A percentile compares a stretch with the other conserved stretches of the same genome.
Conservation (phyloP, 2,888 invertebrate genomes). For the Lycophotia porphyrea region DNA sequence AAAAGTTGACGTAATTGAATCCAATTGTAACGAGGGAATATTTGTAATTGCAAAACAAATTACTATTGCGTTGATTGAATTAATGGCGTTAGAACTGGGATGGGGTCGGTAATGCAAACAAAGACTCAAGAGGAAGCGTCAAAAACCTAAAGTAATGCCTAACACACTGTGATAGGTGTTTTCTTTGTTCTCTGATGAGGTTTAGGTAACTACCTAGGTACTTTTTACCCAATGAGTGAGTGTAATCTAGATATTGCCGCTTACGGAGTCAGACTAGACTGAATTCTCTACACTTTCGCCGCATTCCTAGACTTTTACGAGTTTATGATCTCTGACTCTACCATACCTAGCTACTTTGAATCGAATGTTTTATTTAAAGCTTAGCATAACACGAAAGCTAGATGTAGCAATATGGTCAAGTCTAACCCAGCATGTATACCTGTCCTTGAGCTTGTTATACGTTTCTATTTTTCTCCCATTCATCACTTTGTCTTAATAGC, state of each 20-base stretch:
- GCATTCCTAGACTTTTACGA: neutral
- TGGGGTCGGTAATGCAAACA: slow-evolving; percentile 27
- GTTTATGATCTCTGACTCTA: slow-evolving; percentile 2
- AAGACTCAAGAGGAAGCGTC: slow-evolving; percentile 8
- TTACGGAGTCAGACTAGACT: slow-evolving; percentile 1
- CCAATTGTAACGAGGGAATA: slow-evolving; percentile 50
- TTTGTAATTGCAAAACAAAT: slow-evolving; percentile 40
- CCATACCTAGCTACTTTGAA: neutral
- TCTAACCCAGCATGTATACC: neutral
- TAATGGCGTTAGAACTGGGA: slow-evolving; percentile 22
- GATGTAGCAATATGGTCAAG: neutral
- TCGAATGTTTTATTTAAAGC: neutral
- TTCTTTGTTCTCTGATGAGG: neutral
- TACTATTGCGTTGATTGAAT: slow-evolving; percentile 37
- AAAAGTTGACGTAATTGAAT: slow-evolving; percentile 54
- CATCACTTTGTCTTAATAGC: slow-evolving; percentile 22
- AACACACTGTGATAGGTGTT: neutral
- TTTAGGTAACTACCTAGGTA: neutral
- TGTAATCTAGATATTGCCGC: neutral
- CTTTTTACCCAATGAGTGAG: neutral
- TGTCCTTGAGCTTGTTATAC: neutral
- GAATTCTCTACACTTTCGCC: slow-evolving; percentile 23
- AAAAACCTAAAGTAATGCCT: neutral
- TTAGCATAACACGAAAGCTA: slow-evolving; percentile 6
- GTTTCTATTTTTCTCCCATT: slow-evolving; percentile 5